Conservation (phyloP, 2,113 vertebrate genomes). For the Patagioenas fasciata region DNA sequence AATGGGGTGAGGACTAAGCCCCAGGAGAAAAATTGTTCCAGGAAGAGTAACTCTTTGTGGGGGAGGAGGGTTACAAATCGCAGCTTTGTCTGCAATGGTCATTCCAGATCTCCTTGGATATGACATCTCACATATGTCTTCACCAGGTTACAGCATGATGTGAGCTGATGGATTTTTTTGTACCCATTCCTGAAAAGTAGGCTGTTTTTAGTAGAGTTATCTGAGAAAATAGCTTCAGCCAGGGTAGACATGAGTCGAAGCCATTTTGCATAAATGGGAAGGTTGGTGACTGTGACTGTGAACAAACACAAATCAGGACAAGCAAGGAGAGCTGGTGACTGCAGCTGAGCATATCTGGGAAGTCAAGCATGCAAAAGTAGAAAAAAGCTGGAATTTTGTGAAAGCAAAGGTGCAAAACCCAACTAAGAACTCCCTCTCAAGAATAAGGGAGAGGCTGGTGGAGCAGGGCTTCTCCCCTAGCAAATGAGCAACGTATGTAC, state of each 20-base stretch:
- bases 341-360: neutral
- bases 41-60: neutral
- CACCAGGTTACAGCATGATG: neutral
- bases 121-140: neutral
- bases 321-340: neutral
- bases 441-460: neutral
- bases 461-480: neutral
- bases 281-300: neutral
- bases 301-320: neutral
- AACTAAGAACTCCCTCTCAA: neutral
- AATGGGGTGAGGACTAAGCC: neutral
- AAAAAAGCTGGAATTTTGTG: neutral
- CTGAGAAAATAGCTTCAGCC: neutral
- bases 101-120: neutral
- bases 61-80: neutral
- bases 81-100: neutral
- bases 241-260: neutral
- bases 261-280: neutral
- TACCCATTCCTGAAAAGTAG: neutral
- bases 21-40: neutral
- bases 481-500: rapidly evolving
- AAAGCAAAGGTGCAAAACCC: neutral
- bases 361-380: neutral
- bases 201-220: conserved; percentile 1
- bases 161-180: neutral